Evolutionary conservation across 2,888 invertebrate genomes (phyloP).

Genomic region (Fragum fragum): DNA sequence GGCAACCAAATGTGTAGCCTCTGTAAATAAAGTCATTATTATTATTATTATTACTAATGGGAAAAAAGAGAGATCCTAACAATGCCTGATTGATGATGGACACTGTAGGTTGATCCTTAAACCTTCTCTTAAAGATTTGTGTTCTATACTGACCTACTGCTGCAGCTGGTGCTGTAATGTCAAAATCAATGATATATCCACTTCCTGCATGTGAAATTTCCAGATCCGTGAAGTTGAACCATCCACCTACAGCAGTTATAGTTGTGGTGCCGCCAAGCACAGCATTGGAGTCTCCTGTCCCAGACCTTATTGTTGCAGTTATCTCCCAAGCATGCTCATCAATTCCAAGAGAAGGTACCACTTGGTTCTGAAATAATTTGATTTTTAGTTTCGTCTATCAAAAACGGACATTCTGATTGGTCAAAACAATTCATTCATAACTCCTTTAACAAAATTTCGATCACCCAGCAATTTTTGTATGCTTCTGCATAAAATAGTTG

Average conservation of each 20-base stretch:
- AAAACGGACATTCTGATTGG: no score
- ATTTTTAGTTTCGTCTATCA: no score
- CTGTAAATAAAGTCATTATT: no score
- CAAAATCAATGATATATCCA: constrained; percentile 77
- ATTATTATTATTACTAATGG: no score
- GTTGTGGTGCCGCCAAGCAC: constrained; percentile 72
- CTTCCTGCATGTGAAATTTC: constrained; percentile 76
- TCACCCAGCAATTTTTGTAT: no score
- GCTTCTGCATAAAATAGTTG: no score
- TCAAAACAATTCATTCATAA: no score
- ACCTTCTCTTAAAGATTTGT: background rate
- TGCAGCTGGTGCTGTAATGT: constrained; percentile 66
- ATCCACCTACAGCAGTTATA: constrained; percentile 74
- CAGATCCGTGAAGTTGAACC: constrained; percentile 83
- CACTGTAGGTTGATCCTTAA: no score
- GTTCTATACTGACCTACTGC: background rate
- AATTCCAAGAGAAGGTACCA: constrained; percentile 70
- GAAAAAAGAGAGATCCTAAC: no score
- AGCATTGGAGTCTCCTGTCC: constrained; percentile 70
- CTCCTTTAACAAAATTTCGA: no score
- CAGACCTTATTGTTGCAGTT: constrained; percentile 71
- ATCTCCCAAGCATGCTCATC: constrained; percentile 77
- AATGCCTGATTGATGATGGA: no score
- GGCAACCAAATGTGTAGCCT: no score
- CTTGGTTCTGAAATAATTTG: background rate